Conservation (phyloP, 2,113 vertebrate species). For the Corythoichthys intestinalis region DNA sequence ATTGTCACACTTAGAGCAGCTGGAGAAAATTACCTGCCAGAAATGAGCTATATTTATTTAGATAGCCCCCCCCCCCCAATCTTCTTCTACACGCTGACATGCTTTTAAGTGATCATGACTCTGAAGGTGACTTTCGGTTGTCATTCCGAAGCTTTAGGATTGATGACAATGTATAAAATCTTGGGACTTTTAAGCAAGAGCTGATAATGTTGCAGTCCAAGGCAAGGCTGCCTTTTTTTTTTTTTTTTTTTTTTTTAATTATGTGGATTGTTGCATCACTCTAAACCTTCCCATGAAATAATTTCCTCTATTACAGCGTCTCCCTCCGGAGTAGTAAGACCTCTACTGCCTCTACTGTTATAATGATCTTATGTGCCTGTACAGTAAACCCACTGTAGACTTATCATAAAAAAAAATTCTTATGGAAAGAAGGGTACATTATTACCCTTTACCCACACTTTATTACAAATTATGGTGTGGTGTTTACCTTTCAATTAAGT, state of each 20-base stretch:
- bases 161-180: constrained; percentile 57
- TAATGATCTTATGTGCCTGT: constrained; percentile 44
- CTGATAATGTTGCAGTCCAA: constrained; percentile 33
- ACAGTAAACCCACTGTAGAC: constrained; percentile 33
- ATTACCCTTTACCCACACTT: constrained; percentile 16
- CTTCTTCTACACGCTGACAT: constrained; percentile 51
- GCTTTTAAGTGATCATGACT: constrained; percentile 73
- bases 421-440: constrained; percentile 18
- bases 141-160: constrained; percentile 55
- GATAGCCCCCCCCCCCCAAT: constrained; percentile 13
- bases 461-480: background rate
- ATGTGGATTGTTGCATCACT: constrained; percentile 48
- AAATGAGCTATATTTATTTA: constrained; percentile 73
- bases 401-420: constrained; percentile 22
- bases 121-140: constrained; percentile 47
- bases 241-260: constrained; percentile 3
- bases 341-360: constrained; percentile 15
- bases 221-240: constrained; percentile 41
- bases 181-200: constrained; percentile 46
- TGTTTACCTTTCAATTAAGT: background rate
- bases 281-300: constrained; percentile 45
- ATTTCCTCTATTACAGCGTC: constrained; percentile 28
- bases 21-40: constrained; percentile 75
- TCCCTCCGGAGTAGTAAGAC: constrained; percentile 21
- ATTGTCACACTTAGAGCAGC: constrained; percentile 67